A percentile compares a stretch with the other conserved stretches of the same genome.
phyloP scores from a whole-genome alignment of 92 coral and sea anemone species.

The Zoanthus sociatus region DNA sequence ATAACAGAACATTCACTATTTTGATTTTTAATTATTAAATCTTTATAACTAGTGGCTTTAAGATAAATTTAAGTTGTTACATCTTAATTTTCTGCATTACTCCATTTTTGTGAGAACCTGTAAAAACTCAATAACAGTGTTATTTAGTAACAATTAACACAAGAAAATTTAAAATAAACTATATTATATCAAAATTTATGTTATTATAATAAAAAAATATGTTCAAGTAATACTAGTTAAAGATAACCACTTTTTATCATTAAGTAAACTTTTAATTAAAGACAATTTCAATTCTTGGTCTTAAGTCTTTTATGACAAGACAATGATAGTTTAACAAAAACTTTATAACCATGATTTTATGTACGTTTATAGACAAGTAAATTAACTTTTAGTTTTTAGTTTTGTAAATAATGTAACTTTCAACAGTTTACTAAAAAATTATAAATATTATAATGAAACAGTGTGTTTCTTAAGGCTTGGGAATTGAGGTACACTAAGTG shows the following conservation, averaged over 20 bases:
- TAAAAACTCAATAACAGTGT: constrained; percentile 23
- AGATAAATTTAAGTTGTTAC: constrained; percentile 7
- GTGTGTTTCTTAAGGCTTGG: too few species aligned
- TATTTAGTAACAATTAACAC: not conserved
- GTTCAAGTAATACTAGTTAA: not conserved
- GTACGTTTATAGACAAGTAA: too few species aligned
- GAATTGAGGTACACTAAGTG: too few species aligned
- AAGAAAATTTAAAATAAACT: not conserved
- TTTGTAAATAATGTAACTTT: too few species aligned
- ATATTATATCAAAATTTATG: not conserved
- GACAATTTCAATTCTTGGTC: too few species aligned
- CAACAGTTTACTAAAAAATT: too few species aligned
- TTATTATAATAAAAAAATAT: not conserved
- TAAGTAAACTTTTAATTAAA: too few species aligned
- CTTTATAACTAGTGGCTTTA: not conserved
- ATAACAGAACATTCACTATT: not conserved
- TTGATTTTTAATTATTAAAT: not conserved
- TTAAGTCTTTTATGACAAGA: too few species aligned
- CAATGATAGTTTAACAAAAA: too few species aligned
- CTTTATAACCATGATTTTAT: too few species aligned
- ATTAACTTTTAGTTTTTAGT: too few species aligned
- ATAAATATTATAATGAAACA: too few species aligned
- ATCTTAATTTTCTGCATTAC: not conserved
- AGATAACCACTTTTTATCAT: not conserved
- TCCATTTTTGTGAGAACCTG: constrained; percentile 14